These are phyloP conservation scores for Furcifer pardalis DNA, from an alignment of 2,797 vertebrate genomes.

Conservation along the genomic window DNA sequence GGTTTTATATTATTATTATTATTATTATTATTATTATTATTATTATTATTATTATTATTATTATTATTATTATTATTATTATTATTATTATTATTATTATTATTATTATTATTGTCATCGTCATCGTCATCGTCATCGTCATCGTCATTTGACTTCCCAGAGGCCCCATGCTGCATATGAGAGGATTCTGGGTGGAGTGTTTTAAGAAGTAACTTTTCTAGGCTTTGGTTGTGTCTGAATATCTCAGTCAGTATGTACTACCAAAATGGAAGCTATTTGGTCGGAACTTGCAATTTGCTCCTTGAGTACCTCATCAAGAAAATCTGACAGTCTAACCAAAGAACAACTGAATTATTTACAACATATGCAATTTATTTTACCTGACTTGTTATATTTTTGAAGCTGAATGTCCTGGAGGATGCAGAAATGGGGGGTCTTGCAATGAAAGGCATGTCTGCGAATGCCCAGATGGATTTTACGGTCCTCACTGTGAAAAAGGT, in stretches of 20 bases:
- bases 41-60: no score
- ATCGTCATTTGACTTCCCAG: no score
- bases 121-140: no score
- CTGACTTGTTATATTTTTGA: conserved; percentile 63
- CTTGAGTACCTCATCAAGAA: background rate
- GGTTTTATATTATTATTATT: no score
- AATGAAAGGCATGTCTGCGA: conserved; percentile 86
- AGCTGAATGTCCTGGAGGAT: conserved; percentile 90
- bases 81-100: no score
- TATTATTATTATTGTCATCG: no score
- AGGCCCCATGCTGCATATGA: no score
- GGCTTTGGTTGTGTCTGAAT: conserved; percentile 8
- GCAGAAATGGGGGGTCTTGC: conserved; percentile 87
- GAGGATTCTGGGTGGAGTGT: no score
- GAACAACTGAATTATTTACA: background rate
- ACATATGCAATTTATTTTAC: background rate
- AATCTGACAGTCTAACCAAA: background rate
- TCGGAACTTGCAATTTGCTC: background rate
- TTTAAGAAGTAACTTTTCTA: no score
- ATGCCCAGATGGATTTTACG: conserved; percentile 89
- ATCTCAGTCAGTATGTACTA: conserved; percentile 4
- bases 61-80: no score
- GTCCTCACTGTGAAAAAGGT: conserved; percentile 92
- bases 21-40: no score
- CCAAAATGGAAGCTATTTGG: background rate